A percentile compares a stretch with the other conserved stretches of the same genome.
phyloP scores from a whole-genome alignment of 2,888 invertebrate genomes.

The Drosophila peninsularis region DNA sequence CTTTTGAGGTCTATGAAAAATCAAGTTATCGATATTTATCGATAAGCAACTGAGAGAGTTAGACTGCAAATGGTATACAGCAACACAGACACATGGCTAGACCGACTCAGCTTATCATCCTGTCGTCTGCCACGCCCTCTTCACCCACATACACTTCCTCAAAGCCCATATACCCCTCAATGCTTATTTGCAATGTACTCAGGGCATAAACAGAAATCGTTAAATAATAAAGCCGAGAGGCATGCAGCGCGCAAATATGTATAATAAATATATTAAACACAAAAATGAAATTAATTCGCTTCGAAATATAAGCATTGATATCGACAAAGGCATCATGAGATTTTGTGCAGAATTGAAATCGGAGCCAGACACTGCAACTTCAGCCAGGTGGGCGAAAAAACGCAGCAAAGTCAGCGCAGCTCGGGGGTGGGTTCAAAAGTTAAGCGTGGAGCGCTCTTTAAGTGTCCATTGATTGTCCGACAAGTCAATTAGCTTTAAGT shows the following conservation, averaged over 20 bases:
- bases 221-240: slow-evolving; percentile 18
- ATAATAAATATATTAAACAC: slow-evolving; percentile 5
- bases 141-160: too few species aligned
- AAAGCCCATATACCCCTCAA: neutral
- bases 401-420: neutral
- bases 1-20: neutral
- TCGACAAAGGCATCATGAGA: neutral
- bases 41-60: too few species aligned
- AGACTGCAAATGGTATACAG: too few species aligned
- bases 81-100: neutral
- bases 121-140: neutral
- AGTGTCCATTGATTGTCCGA: slow-evolving; percentile 16
- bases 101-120: neutral
- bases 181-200: neutral
- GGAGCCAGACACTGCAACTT: neutral
- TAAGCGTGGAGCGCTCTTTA: slow-evolving; percentile 7
- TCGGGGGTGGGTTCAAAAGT: neutral
- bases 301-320: neutral
- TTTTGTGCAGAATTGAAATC: neutral
- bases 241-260: slow-evolving; percentile 19
- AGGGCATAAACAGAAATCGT: slow-evolving; percentile 14
- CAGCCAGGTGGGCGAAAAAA: neutral
- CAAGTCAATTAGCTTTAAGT: slow-evolving; percentile 39
- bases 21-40: neutral
- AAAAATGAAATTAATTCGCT: neutral